Conservation (phyloP, 2,113 vertebrate species). For the Cephalopterus ornatus region DNA sequence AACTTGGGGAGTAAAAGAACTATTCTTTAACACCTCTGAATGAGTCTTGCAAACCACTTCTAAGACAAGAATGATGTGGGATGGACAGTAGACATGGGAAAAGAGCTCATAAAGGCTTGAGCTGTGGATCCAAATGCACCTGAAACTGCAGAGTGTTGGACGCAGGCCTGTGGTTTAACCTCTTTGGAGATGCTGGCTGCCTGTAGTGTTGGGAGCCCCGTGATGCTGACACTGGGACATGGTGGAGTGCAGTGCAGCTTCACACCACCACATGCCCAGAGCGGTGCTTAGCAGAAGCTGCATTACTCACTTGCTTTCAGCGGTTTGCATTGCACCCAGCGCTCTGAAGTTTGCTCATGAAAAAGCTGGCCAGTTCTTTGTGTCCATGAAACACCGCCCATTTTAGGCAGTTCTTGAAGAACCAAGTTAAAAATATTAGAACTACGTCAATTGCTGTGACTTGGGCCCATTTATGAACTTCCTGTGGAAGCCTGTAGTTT, state of each 20-base stretch:
- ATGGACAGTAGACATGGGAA: not conserved
- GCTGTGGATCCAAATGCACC: not conserved
- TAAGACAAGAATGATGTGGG: not conserved
- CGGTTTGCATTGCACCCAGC: not conserved
- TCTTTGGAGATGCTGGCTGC: not conserved
- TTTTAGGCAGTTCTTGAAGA: constrained; percentile 28
- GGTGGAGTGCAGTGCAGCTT: not conserved
- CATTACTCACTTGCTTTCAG: not conserved
- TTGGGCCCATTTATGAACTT: constrained; percentile 61
- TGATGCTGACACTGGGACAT: not conserved
- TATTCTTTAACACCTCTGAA: not conserved
- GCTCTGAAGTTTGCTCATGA: not conserved
- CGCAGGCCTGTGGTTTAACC: not conserved
- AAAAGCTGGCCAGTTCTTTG: not conserved
- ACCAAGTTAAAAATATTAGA: constrained; percentile 57
- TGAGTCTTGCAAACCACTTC: not conserved
- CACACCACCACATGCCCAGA: not conserved
- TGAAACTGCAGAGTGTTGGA: not conserved
- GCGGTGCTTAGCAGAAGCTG: not conserved
- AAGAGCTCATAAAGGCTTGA: not conserved
- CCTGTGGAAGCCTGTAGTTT: constrained; percentile 44
- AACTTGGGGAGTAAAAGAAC: not conserved
- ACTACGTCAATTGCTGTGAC: constrained; percentile 55
- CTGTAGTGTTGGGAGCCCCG: not conserved
- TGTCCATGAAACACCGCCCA: not conserved